These are phyloP conservation scores for Xylocopa sonorina DNA, from an alignment of 1,140 invertebrate species.

Conservation along the genomic window DNA sequence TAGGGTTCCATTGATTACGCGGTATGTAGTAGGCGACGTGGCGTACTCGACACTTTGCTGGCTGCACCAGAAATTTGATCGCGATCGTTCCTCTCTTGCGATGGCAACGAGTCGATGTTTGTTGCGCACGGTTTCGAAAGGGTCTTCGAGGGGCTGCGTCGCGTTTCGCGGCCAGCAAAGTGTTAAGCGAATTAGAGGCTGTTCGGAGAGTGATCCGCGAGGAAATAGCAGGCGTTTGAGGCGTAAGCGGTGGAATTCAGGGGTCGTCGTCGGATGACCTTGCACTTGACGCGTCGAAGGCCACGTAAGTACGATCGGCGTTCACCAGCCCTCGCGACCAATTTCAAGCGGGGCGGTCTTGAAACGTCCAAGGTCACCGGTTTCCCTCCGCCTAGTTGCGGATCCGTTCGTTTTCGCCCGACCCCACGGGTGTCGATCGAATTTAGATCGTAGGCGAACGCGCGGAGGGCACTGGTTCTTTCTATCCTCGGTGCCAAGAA, in stretches of 20 bases:
- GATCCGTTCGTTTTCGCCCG: conserved; percentile 50
- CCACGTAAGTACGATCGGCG: neutral
- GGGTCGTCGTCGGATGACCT: neutral
- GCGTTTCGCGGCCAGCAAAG: neutral
- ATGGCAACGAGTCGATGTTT: neutral
- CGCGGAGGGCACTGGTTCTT: conserved; percentile 39
- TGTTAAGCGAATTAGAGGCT: too few relatives aligned
- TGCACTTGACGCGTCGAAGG: conserved; percentile 35
- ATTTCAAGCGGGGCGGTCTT: conserved; percentile 41
- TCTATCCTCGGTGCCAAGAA: conserved; percentile 58
- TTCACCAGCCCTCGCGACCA: neutral
- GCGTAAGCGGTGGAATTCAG: conserved; percentile 1
- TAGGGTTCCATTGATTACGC: neutral
- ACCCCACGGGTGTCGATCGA: conserved; percentile 52
- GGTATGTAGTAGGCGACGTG: too few relatives aligned
- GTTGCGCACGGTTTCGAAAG: neutral
- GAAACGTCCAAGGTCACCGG: conserved; percentile 40
- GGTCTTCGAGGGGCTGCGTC: neutral
- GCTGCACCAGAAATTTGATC: neutral
- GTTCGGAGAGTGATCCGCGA: neutral
- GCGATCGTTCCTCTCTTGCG: neutral
- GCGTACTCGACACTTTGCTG: neutral
- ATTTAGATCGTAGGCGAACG: conserved; percentile 63
- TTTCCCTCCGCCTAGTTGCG: conserved; percentile 46
- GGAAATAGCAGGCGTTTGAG: neutral